These are phyloP conservation scores for Tarsius wallacei DNA, from an alignment of 2,797 vertebrate genomes.

Conservation along the genomic window DNA sequence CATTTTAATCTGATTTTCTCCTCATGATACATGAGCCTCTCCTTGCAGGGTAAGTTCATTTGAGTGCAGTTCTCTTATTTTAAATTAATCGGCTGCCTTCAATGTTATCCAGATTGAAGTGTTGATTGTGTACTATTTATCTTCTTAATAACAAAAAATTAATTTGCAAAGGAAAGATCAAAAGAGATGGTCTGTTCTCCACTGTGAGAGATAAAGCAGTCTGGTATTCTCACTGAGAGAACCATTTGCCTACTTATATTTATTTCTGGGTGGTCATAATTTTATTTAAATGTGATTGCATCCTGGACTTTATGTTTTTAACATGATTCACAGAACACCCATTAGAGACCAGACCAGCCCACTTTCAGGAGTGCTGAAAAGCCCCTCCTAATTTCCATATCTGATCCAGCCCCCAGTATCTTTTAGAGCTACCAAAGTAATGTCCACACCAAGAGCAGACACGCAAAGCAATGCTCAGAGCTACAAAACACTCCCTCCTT, in stretches of 20 bases:
- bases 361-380: conserved; percentile 21
- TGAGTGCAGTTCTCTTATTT: conserved; percentile 76
- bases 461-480: neutral
- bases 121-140: conserved; percentile 79
- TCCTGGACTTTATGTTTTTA: conserved; percentile 62
- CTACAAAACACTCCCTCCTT: neutral
- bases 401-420: neutral
- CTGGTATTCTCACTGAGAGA: conserved; percentile 66
- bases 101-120: conserved; percentile 73
- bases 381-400: neutral
- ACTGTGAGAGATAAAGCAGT: conserved; percentile 66
- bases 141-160: conserved; percentile 78
- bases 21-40: conserved; percentile 77
- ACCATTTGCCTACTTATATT: conserved; percentile 32
- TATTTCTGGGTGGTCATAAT: conserved; percentile 48
- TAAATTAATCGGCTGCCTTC: conserved; percentile 83
- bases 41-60: conserved; percentile 77
- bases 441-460: neutral
- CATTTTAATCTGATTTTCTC: conserved; percentile 84
- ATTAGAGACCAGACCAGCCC: neutral
- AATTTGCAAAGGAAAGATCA: conserved; percentile 77
- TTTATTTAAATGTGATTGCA: conserved; percentile 68
- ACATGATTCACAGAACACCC: neutral
- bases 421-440: neutral
- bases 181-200: conserved; percentile 71